These are phyloP conservation scores for Drosophila limbata DNA, from an alignment of 2,888 invertebrate genomes.

Conservation along the genomic window DNA sequence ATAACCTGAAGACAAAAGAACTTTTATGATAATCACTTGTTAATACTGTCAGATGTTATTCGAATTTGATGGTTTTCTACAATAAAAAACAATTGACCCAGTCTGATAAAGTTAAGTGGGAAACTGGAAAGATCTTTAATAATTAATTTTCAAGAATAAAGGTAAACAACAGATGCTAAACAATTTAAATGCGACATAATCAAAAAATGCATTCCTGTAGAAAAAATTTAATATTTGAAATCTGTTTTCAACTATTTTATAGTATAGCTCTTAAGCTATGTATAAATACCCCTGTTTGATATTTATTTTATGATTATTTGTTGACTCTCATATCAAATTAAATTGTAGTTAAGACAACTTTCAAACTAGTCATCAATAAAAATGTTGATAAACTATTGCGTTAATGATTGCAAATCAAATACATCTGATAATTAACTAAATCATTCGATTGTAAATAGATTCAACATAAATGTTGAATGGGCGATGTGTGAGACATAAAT, in stretches of 20 bases:
- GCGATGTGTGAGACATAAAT: conserved; percentile 32
- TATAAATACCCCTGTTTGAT: background rate
- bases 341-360: conserved; percentile 36
- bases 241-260: background rate
- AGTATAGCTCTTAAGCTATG: background rate
- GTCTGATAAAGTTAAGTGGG: conserved; percentile 32
- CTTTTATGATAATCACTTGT: conserved; percentile 50
- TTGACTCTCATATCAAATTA: conserved; percentile 7
- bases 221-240: no score
- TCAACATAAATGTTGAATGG: conserved; percentile 29
- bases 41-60: conserved; percentile 31
- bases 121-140: background rate
- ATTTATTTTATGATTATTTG: background rate
- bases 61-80: conserved; percentile 4
- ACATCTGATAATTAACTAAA: conserved; percentile 48
- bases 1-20: conserved; percentile 18
- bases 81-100: conserved; percentile 32
- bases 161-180: no score
- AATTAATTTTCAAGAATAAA: background rate
- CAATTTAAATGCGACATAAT: no score
- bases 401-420: conserved; percentile 71
- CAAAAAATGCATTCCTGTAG: no score
- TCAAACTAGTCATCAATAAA: conserved; percentile 40
- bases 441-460: conserved; percentile 66
- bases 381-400: conserved; percentile 25